Evolutionary conservation across 1,140 invertebrate species (phyloP).

Genomic region (Nasonia longicornis): DNA sequence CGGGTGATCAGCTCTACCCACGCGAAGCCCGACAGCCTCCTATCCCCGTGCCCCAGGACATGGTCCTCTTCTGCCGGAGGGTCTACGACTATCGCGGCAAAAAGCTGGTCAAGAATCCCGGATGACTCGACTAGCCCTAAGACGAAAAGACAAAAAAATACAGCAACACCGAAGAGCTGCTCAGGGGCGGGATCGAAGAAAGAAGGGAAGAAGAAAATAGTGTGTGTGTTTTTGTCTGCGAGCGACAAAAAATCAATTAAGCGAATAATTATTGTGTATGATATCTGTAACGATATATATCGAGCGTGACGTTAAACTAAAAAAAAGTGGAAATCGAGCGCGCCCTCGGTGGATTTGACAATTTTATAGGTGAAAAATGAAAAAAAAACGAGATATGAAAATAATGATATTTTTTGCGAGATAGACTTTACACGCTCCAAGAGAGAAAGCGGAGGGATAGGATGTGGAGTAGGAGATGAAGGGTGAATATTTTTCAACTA

Average conservation of each 20-base stretch:
- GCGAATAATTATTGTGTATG: slow-evolving; percentile 31
- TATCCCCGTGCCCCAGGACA: slow-evolving; percentile 81
- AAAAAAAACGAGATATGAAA: slow-evolving; percentile 56
- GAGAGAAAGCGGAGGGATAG: neutral
- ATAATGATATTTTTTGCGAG: slow-evolving; percentile 65
- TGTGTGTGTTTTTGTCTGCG: slow-evolving; percentile 31
- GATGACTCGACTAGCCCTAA: slow-evolving; percentile 68
- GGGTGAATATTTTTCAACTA: slow-evolving; percentile 47
- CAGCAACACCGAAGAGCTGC: slow-evolving; percentile 24
- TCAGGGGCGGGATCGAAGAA: slow-evolving; percentile 12
- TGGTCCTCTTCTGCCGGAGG: slow-evolving; percentile 93
- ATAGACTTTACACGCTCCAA: slow-evolving; percentile 57
- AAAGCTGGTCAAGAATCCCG: slow-evolving; percentile 79
- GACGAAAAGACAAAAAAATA: neutral
- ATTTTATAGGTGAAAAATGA: slow-evolving; percentile 54
- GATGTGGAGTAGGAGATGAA: slow-evolving; percentile 3
- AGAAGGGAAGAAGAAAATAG: neutral
- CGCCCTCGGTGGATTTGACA: slow-evolving; percentile 51
- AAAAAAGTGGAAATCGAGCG: slow-evolving; percentile 17
- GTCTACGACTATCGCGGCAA: slow-evolving; percentile 95
- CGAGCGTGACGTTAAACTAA: slow-evolving; percentile 22
- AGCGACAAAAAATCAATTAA: slow-evolving; percentile 45
- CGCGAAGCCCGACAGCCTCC: slow-evolving; percentile 75
- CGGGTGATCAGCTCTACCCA: slow-evolving; percentile 69
- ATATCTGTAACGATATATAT: slow-evolving; percentile 33